Evolutionary conservation across 2,797 vertebrate genomes (phyloP).

Genomic region (Acanthornis magna): DNA sequence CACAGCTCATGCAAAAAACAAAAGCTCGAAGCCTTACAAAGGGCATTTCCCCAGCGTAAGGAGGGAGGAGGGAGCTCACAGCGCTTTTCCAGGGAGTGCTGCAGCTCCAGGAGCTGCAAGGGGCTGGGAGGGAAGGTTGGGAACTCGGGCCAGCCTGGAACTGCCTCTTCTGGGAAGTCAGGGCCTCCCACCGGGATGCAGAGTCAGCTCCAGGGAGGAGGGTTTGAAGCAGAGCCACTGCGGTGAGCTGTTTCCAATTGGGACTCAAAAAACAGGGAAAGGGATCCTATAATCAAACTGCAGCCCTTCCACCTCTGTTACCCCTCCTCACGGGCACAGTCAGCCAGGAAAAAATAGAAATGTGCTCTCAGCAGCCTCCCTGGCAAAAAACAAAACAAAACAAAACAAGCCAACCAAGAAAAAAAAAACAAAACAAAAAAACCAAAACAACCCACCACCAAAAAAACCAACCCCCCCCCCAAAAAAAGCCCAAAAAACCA

Average conservation of each 20-base stretch:
- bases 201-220: background rate
- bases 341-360: background rate
- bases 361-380: background rate
- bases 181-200: background rate
- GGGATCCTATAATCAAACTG: background rate
- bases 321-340: background rate
- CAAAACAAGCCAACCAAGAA: too few species aligned
- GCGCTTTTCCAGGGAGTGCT: background rate
- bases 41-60: background rate
- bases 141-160: background rate
- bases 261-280: background rate
- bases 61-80: background rate
- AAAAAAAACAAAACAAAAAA: too few species aligned
- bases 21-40: background rate
- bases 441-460: too few species aligned
- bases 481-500: too few species aligned
- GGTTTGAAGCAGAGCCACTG: conserved; percentile 6
- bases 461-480: too few species aligned
- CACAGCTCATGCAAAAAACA: conserved; percentile 47
- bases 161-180: conserved; percentile 2
- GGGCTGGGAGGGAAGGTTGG: background rate
- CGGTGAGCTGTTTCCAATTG: background rate
- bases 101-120: background rate
- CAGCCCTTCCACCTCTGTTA: background rate
- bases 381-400: background rate